Conservation (phyloP, 2,113 vertebrate species). For the Phocoena phocoena region DNA sequence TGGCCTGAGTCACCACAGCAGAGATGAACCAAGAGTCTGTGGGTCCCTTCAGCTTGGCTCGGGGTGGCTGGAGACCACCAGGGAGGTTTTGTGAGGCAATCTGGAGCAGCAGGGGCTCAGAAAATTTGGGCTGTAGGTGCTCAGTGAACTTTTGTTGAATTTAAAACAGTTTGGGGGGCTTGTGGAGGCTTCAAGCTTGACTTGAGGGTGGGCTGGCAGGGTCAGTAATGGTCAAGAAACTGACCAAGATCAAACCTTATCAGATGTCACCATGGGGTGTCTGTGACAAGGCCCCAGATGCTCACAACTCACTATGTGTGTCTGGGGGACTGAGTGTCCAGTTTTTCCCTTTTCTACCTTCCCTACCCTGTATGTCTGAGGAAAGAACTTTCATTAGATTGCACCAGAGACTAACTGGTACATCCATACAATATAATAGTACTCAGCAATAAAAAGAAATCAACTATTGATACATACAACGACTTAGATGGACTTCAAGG, state of each 20-base stretch:
- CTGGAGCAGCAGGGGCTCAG: background rate
- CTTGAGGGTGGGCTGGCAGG: background rate
- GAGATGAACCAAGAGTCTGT: background rate
- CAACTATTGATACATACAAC: background rate
- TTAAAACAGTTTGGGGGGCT: background rate
- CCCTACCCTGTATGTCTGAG: background rate
- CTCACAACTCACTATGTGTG: background rate
- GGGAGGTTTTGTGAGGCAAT: background rate
- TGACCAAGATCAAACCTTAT: background rate
- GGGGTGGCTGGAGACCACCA: background rate
- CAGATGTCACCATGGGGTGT: background rate
- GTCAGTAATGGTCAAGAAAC: background rate
- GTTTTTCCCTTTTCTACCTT: background rate
- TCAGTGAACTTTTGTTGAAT: background rate
- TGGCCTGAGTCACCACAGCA: background rate
- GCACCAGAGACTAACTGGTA: background rate
- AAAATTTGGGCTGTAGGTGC: background rate
- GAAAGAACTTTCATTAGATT: background rate
- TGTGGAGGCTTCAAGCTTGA: background rate
- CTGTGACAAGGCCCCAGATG: background rate
- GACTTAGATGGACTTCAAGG: background rate
- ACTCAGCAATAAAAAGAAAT: background rate
- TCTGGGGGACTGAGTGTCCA: background rate
- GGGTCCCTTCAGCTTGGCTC: background rate
- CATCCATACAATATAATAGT: background rate